phyloP scores from a whole-genome alignment of 2,888 invertebrate species.

The Hemaris fuciformis region DNA sequence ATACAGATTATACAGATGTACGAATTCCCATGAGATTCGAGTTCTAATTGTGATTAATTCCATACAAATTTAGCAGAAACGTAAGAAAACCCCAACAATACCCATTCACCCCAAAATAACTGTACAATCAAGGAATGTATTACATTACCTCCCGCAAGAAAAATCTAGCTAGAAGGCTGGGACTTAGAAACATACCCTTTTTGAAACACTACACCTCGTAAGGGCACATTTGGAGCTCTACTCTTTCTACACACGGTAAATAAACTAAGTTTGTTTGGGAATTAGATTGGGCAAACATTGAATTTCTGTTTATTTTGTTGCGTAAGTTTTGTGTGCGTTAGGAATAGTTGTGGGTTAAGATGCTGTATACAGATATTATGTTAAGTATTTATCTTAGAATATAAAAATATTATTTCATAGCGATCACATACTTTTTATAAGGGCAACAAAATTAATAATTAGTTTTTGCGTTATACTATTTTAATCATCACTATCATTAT shows the following conservation, averaged over 20 bases:
- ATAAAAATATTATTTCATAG: too few relatives aligned
- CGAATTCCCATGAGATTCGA: too few relatives aligned
- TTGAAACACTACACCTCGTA: conserved; percentile 1
- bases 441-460: too few relatives aligned
- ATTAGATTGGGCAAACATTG: neutral
- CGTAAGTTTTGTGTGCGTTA: neutral
- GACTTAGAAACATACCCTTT: neutral
- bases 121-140: neutral
- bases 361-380: neutral
- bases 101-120: neutral
- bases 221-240: neutral
- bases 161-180: neutral
- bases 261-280: neutral
- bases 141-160: neutral
- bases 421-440: too few relatives aligned
- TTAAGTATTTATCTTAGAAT: too few relatives aligned
- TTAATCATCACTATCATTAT: too few relatives aligned
- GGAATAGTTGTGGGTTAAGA: too few relatives aligned
- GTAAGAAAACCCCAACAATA: neutral
- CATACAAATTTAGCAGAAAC: neutral
- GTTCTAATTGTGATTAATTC: too few relatives aligned
- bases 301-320: neutral
- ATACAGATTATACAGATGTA: too few relatives aligned
- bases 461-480: too few relatives aligned
- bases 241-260: neutral